A percentile compares a stretch with the other conserved stretches of the same genome.
These are phyloP conservation scores for Pelecanus crispus DNA, from an alignment of 2,113 vertebrate species.

Conservation along the genomic window DNA sequence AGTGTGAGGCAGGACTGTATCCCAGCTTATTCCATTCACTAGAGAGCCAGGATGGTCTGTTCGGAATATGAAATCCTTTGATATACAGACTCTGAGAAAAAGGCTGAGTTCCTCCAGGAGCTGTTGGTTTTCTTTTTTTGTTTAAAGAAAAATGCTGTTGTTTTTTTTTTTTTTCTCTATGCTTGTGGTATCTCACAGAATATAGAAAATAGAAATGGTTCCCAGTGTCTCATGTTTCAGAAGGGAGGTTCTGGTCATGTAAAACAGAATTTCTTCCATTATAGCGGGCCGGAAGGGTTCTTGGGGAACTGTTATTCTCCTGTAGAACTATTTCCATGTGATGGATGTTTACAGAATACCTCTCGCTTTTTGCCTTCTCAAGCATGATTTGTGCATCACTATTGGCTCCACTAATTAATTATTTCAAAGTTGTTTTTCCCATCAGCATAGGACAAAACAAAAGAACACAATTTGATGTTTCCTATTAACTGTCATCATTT, in stretches of 20 bases:
- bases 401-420: not conserved
- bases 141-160: not conserved
- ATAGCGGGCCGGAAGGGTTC: not conserved
- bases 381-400: not conserved
- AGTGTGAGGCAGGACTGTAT: not conserved
- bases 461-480: not conserved
- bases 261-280: not conserved
- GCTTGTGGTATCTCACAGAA: not conserved
- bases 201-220: not conserved
- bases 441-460: not conserved
- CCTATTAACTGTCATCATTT: not conserved
- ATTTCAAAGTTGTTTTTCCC: not conserved
- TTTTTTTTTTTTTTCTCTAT: not conserved
- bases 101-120: not conserved
- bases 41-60: not conserved
- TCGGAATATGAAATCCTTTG: not conserved
- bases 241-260: not conserved
- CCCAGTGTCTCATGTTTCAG: not conserved
- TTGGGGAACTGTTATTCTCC: not conserved
- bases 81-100: not conserved
- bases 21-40: not conserved
- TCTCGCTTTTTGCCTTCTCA: not conserved
- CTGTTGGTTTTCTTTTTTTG: not conserved
- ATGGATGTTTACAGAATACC: not conserved
- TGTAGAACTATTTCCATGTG: not conserved